Base-by-base conservation (phyloP, 2,797 vertebrate genomes). In the Sebastes steindachneri region DNA sequence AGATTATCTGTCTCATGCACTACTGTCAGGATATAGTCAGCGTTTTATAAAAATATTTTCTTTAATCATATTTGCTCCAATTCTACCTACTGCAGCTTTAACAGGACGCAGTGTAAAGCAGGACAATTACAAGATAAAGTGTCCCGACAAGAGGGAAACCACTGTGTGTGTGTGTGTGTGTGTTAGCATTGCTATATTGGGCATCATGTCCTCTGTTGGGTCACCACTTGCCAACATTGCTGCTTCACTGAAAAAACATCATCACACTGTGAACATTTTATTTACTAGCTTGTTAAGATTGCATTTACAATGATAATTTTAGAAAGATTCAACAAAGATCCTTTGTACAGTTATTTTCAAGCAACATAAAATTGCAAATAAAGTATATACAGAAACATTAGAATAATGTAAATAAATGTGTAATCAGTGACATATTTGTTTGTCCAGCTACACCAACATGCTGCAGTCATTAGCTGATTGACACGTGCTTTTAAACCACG, bases 341-440 rank as follows among this genome's bases (percentile, higher is more conserved):
- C 86, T 95, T 94, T 96, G 92, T 95, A 96, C 94, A 96, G 91
- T 92, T 95, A 92, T 95, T 94, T 94, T 94, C 93, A 95, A 86
- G 91, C 92, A 93, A 95, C 81, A 88, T 83, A 91, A 93, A 90
- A 92, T 88, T 92, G 92, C 93, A 95, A 92, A 91, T 91, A 91
- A 93, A 87, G 81, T 95, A 95, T 95, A 25, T 94, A 96, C 94
- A 96, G 54, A 65, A 92, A 94, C 88, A 93, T 93, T 93, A 92
- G 88, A 92, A 92, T 89, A 93, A 92, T 89, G 90, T 89, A 84
- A 91, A 93, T 89, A 88, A 83, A 86, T 19, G 89, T 86, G 88
- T 92, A 86, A 91, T 86, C 86, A 75, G 83, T 83, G 86, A 92
- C 75, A 67, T 35, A 26, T 77, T 77, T 73, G 45, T 79, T 82